Percentiles rank a stretch among this genome's conserved stretches.
Evolutionary conservation across 2,797 vertebrate genomes (phyloP).

Genomic region (Gymnoscopelus braueri): DNA sequence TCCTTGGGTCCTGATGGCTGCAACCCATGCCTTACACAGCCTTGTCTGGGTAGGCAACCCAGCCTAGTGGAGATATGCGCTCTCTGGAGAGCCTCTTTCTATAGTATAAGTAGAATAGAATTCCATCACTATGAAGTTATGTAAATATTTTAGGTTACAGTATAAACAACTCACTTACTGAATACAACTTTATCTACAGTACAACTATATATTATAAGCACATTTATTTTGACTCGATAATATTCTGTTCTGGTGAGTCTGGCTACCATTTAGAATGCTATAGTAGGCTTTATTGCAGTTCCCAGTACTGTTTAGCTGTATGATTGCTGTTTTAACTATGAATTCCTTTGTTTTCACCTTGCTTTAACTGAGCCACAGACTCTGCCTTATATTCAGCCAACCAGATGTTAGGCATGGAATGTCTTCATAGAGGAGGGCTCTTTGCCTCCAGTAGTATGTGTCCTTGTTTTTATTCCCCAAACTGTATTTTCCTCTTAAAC

Average conservation of each 20-base stretch:
- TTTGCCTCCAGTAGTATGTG: slow-evolving; percentile 84
- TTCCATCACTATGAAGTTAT: too few species aligned
- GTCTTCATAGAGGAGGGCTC: slow-evolving; percentile 82
- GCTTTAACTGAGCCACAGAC: slow-evolving; percentile 56
- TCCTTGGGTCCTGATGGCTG: too few species aligned
- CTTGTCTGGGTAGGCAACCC: too few species aligned
- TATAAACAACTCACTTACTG: neutral
- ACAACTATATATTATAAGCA: too few species aligned
- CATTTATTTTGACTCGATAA: neutral
- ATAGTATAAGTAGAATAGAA: too few species aligned
- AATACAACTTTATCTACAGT: neutral
- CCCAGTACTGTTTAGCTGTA: slow-evolving; percentile 35
- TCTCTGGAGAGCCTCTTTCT: too few species aligned
- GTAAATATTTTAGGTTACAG: neutral
- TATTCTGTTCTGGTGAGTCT: neutral
- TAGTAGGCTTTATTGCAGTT: slow-evolving; percentile 23
- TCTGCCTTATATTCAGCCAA: slow-evolving; percentile 61
- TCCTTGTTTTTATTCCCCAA: slow-evolving; percentile 84
- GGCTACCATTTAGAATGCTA: slow-evolving; percentile 12
- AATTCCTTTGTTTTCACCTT: slow-evolving; percentile 68
- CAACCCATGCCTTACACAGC: too few species aligned
- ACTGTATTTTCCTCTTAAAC: slow-evolving; percentile 81
- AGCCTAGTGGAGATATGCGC: too few species aligned
- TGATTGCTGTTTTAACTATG: slow-evolving; percentile 34
- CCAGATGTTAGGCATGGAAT: slow-evolving; percentile 75